These are phyloP conservation scores for Synaphobranchus kaupii DNA, from an alignment of 2,797 vertebrate genomes.

Conservation along the genomic window DNA sequence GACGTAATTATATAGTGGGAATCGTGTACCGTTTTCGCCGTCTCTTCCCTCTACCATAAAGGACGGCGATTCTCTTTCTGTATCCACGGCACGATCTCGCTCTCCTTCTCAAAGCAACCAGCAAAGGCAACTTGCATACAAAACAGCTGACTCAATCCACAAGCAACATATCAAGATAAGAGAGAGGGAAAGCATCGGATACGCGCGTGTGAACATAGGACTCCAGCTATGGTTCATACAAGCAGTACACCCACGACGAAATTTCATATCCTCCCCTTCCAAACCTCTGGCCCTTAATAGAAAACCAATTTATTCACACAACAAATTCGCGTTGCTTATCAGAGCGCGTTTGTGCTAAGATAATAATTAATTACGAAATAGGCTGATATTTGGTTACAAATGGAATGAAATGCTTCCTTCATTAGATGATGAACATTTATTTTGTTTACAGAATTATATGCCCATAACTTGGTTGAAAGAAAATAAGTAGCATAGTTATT, in stretches of 20 bases:
- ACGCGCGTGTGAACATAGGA: slow-evolving; percentile 3
- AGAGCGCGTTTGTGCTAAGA: neutral
- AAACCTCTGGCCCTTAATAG: slow-evolving; percentile 15
- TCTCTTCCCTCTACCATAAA: slow-evolving; percentile 58
- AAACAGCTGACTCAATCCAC: slow-evolving; percentile 89
- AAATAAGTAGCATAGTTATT: neutral
- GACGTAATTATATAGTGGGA: neutral
- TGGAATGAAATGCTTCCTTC: neutral
- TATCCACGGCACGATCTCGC: slow-evolving; percentile 74
- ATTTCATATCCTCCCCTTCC: neutral
- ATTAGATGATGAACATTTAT: neutral
- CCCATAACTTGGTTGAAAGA: neutral
- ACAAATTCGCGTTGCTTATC: neutral
- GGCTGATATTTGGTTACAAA: neutral
- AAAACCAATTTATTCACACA: neutral
- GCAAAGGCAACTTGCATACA: slow-evolving; percentile 81
- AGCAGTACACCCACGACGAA: neutral
- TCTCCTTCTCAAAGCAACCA: slow-evolving; percentile 73
- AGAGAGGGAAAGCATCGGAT: slow-evolving; percentile 57
- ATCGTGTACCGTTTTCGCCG: neutral
- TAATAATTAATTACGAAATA: neutral
- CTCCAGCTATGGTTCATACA: neutral
- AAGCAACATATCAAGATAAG: slow-evolving; percentile 87
- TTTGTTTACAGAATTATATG: neutral
- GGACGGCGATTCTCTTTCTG: slow-evolving; percentile 72